These are phyloP conservation scores for Pagetopsis macropterus DNA, from an alignment of 2,797 vertebrate genomes.

Conservation along the genomic window DNA sequence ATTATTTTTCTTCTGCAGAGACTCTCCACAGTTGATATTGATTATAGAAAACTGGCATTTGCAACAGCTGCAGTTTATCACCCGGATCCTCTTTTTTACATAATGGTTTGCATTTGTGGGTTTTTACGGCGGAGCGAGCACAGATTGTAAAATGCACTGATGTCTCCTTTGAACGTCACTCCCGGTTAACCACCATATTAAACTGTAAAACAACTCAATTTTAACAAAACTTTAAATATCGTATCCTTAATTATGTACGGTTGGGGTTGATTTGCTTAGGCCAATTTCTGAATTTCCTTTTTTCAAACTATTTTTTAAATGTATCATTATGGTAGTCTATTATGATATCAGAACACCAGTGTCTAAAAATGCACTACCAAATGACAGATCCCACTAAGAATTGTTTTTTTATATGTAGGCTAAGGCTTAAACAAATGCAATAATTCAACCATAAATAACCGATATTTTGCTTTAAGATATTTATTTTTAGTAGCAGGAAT, in stretches of 20 bases:
- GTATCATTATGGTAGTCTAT: neutral
- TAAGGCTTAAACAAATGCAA: neutral
- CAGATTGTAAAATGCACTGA: neutral
- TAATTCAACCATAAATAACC: neutral
- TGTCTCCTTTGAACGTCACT: neutral
- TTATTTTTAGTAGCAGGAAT: neutral
- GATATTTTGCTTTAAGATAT: neutral
- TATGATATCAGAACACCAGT: neutral
- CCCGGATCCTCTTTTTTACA: neutral
- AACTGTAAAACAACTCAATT: neutral
- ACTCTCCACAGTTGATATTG: slow-evolving; percentile 88
- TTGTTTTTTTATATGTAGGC: neutral
- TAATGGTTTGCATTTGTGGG: neutral
- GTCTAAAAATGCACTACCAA: neutral
- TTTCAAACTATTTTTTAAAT: neutral
- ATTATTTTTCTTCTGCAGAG: slow-evolving; percentile 85
- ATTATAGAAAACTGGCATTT: slow-evolving; percentile 90
- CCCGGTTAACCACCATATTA: neutral
- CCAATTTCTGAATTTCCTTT: neutral
- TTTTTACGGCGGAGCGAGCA: neutral
- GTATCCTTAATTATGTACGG: neutral
- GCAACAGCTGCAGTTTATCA: neutral
- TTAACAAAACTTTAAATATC: neutral
- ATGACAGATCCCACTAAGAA: neutral
- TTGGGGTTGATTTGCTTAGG: neutral